Conservation (phyloP, 2,888 invertebrate species). For the Trachelus iudaicus region DNA sequence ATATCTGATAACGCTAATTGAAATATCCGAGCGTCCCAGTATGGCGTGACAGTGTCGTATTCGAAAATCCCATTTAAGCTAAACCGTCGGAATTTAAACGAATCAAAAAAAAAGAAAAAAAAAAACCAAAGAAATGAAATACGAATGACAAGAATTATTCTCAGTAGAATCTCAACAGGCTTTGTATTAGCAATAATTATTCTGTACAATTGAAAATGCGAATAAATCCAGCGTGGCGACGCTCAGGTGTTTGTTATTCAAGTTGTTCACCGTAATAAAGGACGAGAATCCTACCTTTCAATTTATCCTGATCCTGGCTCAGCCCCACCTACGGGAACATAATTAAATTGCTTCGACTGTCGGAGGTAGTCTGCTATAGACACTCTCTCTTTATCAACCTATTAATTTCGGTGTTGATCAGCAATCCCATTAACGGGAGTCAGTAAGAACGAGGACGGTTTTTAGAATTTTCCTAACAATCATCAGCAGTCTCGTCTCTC, state of each 20-base stretch:
- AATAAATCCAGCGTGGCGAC: conserved; percentile 21
- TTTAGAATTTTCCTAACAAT: too few relatives aligned
- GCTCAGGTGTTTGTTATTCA: conserved; percentile 28
- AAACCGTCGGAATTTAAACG: not conserved
- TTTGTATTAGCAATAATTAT: too few relatives aligned
- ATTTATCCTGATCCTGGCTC: conserved; percentile 30
- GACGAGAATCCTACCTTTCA: conserved; percentile 24
- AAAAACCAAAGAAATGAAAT: not conserved
- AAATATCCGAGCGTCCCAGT: not conserved
- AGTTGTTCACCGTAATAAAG: conserved; percentile 30
- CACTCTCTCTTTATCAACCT: too few relatives aligned
- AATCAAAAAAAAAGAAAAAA: not conserved
- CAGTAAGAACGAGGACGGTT: too few relatives aligned
- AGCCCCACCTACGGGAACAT: not conserved
- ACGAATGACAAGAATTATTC: not conserved
- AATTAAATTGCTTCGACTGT: not conserved
- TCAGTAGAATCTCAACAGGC: too few relatives aligned
- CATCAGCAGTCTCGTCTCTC: too few relatives aligned
- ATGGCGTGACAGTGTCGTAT: too few relatives aligned
- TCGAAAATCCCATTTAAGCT: not conserved
- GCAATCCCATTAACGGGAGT: too few relatives aligned
- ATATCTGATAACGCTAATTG: conserved; percentile 1
- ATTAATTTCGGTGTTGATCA: too few relatives aligned
- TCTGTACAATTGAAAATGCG: not conserved
- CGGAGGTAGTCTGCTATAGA: not conserved